Evolutionary conservation across 2,113 vertebrate genomes (phyloP).

Genomic region (Toxotes chatareus): DNA sequence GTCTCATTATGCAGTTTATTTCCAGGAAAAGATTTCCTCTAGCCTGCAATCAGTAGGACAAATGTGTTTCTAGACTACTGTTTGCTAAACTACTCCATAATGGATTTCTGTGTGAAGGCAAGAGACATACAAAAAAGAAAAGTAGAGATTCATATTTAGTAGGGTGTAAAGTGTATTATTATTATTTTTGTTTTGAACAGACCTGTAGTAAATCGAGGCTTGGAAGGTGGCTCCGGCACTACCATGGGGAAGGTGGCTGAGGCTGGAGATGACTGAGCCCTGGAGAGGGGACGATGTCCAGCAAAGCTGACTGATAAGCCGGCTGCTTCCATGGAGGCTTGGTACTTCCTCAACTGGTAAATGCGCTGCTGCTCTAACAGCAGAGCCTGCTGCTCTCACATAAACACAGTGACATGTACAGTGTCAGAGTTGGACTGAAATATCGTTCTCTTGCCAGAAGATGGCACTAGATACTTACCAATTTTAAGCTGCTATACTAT

Average conservation of each 20-base stretch:
- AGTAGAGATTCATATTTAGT: background rate
- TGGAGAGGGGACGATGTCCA: slow-evolving; percentile 93
- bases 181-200: background rate
- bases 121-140: background rate
- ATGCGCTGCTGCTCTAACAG: slow-evolving; percentile 96
- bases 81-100: background rate
- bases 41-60: slow-evolving; percentile 35
- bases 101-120: background rate
- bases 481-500: background rate
- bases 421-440: slow-evolving; percentile 16
- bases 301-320: slow-evolving; percentile 89
- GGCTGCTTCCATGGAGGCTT: slow-evolving; percentile 94
- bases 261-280: slow-evolving; percentile 95
- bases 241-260: slow-evolving; percentile 93
- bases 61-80: slow-evolving; percentile 16
- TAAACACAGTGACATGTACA: background rate
- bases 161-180: background rate
- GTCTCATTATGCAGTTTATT: slow-evolving; percentile 12
- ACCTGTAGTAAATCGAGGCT: slow-evolving; percentile 97
- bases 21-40: slow-evolving; percentile 9
- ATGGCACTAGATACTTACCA: slow-evolving; percentile 47
- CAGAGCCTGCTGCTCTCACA: slow-evolving; percentile 89
- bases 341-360: slow-evolving; percentile 96
- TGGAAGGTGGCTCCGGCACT: slow-evolving; percentile 89
- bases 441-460: slow-evolving; percentile 46